phyloP scores from a whole-genome alignment of 2,113 vertebrate genomes.

The Pterophyllum scalare region DNA sequence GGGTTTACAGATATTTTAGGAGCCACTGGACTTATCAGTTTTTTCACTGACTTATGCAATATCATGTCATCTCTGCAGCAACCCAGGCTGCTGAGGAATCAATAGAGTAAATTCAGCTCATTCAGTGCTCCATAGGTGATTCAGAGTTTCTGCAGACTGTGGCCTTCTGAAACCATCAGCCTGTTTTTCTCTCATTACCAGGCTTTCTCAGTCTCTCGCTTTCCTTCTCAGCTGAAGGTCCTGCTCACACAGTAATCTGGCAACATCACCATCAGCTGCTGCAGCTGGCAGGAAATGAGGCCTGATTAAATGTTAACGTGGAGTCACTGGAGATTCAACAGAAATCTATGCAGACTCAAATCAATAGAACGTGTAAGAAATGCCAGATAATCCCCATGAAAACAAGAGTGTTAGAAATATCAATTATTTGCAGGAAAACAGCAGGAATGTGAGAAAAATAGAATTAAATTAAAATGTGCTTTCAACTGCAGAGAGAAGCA shows the following conservation, averaged over 20 bases:
- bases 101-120: background rate
- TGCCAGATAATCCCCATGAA: background rate
- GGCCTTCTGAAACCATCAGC: background rate
- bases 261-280: background rate
- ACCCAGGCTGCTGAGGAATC: background rate
- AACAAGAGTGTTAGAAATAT: background rate
- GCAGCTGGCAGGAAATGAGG: conserved; percentile 59
- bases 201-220: background rate
- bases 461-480: background rate
- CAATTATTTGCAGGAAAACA: background rate
- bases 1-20: background rate
- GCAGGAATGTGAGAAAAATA: too few relatives aligned
- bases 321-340: conserved; percentile 51
- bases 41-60: background rate
- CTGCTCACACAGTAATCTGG: background rate
- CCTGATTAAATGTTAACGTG: conserved; percentile 75
- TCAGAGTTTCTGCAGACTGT: background rate
- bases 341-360: background rate
- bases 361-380: background rate
- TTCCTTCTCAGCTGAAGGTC: too few relatives aligned
- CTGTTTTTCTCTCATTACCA: background rate
- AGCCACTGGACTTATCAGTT: background rate
- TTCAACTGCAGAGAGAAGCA: too few relatives aligned
- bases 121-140: background rate
- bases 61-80: background rate